Evolutionary conservation across 2,113 vertebrate genomes (phyloP).

Genomic region (Saguinus midas): DNA sequence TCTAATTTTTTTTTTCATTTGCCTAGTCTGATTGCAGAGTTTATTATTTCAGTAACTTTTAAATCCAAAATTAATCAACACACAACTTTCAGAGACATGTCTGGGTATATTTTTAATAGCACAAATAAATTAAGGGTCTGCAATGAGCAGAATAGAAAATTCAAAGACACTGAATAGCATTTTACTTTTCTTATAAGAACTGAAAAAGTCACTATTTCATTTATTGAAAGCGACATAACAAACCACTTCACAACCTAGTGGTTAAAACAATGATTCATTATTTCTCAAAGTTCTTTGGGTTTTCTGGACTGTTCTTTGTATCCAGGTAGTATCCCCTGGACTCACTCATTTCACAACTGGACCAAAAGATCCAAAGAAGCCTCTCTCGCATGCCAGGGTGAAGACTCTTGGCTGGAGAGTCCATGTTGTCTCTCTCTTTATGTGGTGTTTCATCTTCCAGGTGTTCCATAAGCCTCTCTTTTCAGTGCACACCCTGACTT

Average conservation of each 20-base stretch:
- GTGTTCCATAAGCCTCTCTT: background rate
- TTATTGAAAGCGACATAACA: background rate
- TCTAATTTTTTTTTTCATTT: background rate
- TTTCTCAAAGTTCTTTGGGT: background rate
- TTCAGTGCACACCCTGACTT: background rate
- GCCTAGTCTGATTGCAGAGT: background rate
- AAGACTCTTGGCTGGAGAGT: background rate
- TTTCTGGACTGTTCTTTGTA: background rate
- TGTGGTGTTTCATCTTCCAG: background rate
- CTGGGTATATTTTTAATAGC: background rate
- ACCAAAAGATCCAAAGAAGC: no score
- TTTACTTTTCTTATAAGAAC: background rate
- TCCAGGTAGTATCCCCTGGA: no score
- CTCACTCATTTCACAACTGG: background rate
- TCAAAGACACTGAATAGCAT: background rate
- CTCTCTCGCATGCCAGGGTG: background rate
- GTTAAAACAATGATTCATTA: background rate
- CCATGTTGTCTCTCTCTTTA: accelerated
- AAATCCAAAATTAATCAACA: background rate
- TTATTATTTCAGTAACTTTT: background rate
- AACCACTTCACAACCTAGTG: background rate
- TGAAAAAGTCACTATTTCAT: background rate
- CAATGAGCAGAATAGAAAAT: background rate
- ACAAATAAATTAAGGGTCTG: background rate
- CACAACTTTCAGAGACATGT: background rate